A percentile compares a stretch with the other conserved stretches of the same genome.
Evolutionary conservation across 1,140 invertebrate species (phyloP).

Genomic region (Scaptomyza hsui): DNA sequence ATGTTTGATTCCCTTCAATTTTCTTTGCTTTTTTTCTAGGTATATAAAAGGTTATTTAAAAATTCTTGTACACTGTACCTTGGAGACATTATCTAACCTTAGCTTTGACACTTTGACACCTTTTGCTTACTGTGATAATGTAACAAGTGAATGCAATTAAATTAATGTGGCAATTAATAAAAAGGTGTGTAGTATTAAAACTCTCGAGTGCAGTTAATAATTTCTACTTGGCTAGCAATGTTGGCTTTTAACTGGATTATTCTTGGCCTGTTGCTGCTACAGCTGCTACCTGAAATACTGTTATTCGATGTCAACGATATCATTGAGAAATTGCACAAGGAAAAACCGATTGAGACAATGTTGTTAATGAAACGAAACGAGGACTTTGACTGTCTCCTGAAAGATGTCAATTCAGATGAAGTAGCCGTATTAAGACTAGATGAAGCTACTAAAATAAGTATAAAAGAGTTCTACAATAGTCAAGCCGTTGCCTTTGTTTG

Average conservation of each 20-base stretch:
- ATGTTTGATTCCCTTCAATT: no score
- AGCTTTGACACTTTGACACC: not conserved
- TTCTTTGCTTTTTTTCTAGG: no score
- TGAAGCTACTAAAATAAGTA: not conserved
- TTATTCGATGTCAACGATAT: not conserved
- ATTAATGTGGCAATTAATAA: conserved; percentile 3
- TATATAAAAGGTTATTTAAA: no score
- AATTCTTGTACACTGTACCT: no score
- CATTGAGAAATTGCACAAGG: not conserved
- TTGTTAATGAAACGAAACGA: not conserved
- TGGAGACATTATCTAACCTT: not conserved
- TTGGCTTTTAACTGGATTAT: not conserved
- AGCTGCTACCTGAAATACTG: not conserved
- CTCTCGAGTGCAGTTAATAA: conserved; percentile 2
- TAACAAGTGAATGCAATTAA: not conserved
- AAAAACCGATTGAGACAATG: conserved; percentile 8
- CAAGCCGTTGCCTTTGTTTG: conserved; percentile 16
- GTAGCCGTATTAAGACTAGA: conserved; percentile 1
- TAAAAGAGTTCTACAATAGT: conserved; percentile 9
- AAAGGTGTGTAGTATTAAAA: not conserved
- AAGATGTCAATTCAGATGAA: not conserved
- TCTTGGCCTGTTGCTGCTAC: not conserved
- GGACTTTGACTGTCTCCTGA: not conserved
- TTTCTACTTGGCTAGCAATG: conserved; percentile 14
- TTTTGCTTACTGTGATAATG: no score